Base-by-base conservation (phyloP, 2,888 invertebrate genomes). In the Andrena camellia region DNA sequence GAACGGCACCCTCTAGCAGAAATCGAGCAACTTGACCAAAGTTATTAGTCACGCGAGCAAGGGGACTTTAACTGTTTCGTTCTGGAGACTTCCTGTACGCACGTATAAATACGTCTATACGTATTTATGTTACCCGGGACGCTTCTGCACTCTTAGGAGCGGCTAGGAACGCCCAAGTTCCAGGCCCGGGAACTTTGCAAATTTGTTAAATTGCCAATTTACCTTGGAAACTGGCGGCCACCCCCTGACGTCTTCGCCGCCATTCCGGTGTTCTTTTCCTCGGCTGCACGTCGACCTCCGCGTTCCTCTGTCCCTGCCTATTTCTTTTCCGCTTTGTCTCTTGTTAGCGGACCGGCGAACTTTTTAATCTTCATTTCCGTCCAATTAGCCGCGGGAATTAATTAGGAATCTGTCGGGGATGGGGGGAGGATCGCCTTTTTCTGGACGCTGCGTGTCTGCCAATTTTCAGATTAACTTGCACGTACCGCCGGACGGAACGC, bases 131-230 rank as follows among this genome's bases (percentile, higher is more conserved):
- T 67, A 6, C 23, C 31, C 13, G 70, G 57, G 72, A 82, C 75
- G 78, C 74, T 78, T 73, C 69, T 50, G 66, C 78, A 81, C 83
- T 83, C 83, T 74, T 73, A 57, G 62, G 67, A 67, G 78, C 84
- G 71, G 71, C 77, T 13, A n/a, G 77, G 72, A 83, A 84, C 84
- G 86, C 78, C 87, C 80, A 91, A 93, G 91, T 92, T 93, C 91
- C 87, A 42, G 83, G 50, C 86, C 81, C 81, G 81, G 86, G 86
- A 93, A 93, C 90, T 93, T 93, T 91, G 92, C 88, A 93, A 93
- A 93, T 93, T 93, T 93, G 92, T 93, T 93, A 93, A 93, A 93
- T 93, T 93, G 91, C 90, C 92, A 93, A 93, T 93, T 93, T 93
- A 93, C 92, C 92, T 92, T 92, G 90, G 89, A 91, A 93, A 92